phyloP scores from a whole-genome alignment of 2,797 vertebrate genomes.

The Moxostoma hubbsi region DNA sequence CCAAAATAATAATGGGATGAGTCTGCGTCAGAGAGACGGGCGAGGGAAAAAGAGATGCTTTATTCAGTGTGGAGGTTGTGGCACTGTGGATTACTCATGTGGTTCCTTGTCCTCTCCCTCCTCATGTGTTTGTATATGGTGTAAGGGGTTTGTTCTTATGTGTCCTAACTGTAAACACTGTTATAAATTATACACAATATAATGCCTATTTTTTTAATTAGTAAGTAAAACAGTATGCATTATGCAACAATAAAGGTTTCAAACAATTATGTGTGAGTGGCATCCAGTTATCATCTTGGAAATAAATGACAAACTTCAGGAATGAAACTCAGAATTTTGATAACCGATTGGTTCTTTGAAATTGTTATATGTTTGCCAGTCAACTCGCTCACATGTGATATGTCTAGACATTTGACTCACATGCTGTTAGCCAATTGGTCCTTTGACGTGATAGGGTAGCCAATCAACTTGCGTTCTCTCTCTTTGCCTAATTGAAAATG shows the following conservation, averaged over 20 bases:
- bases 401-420: neutral
- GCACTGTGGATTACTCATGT: conserved; percentile 46
- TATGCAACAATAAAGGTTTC: neutral
- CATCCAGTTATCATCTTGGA: neutral
- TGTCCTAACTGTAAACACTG: neutral
- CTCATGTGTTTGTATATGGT: conserved; percentile 23
- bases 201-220: neutral
- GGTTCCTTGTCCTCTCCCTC: conserved; percentile 47
- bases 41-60: conserved; percentile 59
- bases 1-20: conserved; percentile 79
- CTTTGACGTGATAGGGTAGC: too few species aligned
- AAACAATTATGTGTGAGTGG: neutral
- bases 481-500: too few species aligned
- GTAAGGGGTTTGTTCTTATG: conserved; percentile 13
- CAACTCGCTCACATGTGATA: too few species aligned
- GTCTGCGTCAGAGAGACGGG: conserved; percentile 62
- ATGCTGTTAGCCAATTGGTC: neutral
- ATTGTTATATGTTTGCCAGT: too few species aligned
- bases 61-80: conserved; percentile 50
- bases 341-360: too few species aligned
- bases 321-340: too few species aligned
- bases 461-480: too few species aligned
- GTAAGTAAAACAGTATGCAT: neutral
- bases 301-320: neutral
- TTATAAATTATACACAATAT: too few species aligned